phyloP scores from a whole-genome alignment of 1,140 invertebrate genomes.

The Drosophila trapezifrons region DNA sequence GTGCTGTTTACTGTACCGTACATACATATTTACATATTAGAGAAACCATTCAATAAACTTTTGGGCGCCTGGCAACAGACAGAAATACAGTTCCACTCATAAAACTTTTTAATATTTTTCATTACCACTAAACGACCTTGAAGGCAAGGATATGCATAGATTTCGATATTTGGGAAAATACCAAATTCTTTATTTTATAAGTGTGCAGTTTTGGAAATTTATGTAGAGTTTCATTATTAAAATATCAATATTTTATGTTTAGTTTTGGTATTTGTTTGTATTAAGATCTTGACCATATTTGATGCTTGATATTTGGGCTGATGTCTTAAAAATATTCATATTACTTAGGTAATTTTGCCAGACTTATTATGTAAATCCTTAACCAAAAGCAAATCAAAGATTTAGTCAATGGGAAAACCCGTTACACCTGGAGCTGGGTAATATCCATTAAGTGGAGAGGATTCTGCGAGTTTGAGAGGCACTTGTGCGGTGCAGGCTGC shows the following conservation, averaged over 20 bases:
- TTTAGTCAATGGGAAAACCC: neutral
- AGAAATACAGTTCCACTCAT: neutral
- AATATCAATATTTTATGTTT: too few relatives aligned
- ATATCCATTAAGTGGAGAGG: neutral
- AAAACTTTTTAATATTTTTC: neutral
- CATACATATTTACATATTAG: neutral
- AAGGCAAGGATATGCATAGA: neutral
- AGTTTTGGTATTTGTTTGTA: too few relatives aligned
- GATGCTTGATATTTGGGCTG: too few relatives aligned
- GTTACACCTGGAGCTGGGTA: too few relatives aligned
- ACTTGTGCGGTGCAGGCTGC: slow-evolving; percentile 10
- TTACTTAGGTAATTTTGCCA: neutral
- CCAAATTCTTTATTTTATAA: too few relatives aligned
- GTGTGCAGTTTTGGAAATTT: too few relatives aligned
- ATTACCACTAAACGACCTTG: neutral
- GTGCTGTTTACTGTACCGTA: slow-evolving; percentile 1
- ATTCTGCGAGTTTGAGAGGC: neutral
- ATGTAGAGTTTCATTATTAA: too few relatives aligned
- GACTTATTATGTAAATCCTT: too few relatives aligned
- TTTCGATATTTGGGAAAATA: neutral
- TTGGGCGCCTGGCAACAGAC: slow-evolving; percentile 24
- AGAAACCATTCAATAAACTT: slow-evolving; percentile 23
- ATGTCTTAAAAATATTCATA: too few relatives aligned
- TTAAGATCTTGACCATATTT: too few relatives aligned
- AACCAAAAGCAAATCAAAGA: too few relatives aligned